These are phyloP conservation scores for Penaeus monodon DNA, from an alignment of 2,888 invertebrate species.

Conservation along the genomic window DNA sequence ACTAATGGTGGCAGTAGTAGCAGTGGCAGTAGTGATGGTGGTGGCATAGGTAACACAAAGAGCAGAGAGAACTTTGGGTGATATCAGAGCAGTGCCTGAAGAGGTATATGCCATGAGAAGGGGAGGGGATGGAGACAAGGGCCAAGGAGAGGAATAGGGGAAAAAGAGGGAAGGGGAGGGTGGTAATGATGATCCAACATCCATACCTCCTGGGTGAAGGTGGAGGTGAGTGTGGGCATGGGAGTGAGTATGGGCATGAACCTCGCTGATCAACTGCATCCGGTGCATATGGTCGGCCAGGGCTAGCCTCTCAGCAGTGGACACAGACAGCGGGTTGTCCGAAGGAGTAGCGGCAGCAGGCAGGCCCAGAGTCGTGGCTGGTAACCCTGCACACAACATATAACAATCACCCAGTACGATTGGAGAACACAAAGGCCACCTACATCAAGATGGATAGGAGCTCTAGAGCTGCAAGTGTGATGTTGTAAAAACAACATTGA, in stretches of 20 bases:
- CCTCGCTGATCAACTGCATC: slow-evolving; percentile 59
- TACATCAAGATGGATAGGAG: neutral
- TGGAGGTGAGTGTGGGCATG: slow-evolving; percentile 62
- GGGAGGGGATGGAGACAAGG: slow-evolving; percentile 61
- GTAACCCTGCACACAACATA: slow-evolving; percentile 60
- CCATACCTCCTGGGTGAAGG: slow-evolving; percentile 63
- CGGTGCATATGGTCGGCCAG: slow-evolving; percentile 62
- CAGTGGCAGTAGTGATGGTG: neutral
- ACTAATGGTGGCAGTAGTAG: neutral
- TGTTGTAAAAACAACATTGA: too few relatives aligned
- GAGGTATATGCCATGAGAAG: neutral
- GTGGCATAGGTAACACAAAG: neutral
- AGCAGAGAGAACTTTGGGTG: slow-evolving; percentile 2
- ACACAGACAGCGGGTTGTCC: slow-evolving; percentile 51
- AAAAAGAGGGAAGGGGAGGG: slow-evolving; percentile 23
- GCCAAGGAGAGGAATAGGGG: slow-evolving; percentile 25
- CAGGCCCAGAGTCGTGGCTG: slow-evolving; percentile 53
- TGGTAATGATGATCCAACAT: slow-evolving; percentile 48
- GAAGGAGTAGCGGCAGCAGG: slow-evolving; percentile 44
- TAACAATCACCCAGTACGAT: slow-evolving; percentile 26
- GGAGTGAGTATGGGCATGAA: slow-evolving; percentile 62
- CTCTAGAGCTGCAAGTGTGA: too few relatives aligned
- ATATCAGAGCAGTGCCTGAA: neutral
- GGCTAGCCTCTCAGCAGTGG: slow-evolving; percentile 59
- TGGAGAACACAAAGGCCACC: slow-evolving; percentile 21